Conservation (phyloP, 2,113 vertebrate species). For the Poicephalus gulielmi region DNA sequence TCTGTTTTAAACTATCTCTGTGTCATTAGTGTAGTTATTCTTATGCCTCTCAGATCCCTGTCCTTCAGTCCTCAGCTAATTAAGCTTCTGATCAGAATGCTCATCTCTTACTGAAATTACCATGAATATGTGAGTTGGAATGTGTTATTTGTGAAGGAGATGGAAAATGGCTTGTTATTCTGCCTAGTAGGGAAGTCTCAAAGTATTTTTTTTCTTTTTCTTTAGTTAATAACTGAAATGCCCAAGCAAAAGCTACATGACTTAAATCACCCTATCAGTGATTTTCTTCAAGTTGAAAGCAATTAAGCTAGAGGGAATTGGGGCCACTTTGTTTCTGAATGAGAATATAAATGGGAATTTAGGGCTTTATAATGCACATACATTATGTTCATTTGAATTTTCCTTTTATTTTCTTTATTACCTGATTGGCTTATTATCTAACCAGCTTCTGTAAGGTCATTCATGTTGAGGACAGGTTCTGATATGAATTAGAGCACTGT, state of each 20-base stretch:
- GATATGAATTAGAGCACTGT: neutral
- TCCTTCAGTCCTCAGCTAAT: neutral
- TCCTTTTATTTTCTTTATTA: neutral
- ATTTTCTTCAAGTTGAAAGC: constrained; percentile 51
- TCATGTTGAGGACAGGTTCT: neutral
- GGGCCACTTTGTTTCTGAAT: constrained; percentile 30
- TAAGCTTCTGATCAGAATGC: neutral
- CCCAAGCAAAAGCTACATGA: neutral
- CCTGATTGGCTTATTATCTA: constrained; percentile 2
- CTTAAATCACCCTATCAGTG: neutral
- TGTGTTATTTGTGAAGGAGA: neutral
- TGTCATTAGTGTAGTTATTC: neutral
- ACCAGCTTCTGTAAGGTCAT: constrained; percentile 25
- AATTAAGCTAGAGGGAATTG: constrained; percentile 35
- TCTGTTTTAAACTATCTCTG: neutral
- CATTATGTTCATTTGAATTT: constrained; percentile 18
- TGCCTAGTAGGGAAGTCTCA: neutral
- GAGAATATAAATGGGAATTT: constrained; percentile 41
- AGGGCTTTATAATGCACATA: neutral
- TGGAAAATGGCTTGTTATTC: neutral
- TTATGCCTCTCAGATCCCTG: neutral
- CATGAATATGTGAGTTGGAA: neutral
- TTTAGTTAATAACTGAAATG: neutral
- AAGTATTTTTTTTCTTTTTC: neutral
- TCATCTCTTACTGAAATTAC: neutral